phyloP scores from a whole-genome alignment of 64 coral and sea anemone genomes.

The Montipora cactus region DNA sequence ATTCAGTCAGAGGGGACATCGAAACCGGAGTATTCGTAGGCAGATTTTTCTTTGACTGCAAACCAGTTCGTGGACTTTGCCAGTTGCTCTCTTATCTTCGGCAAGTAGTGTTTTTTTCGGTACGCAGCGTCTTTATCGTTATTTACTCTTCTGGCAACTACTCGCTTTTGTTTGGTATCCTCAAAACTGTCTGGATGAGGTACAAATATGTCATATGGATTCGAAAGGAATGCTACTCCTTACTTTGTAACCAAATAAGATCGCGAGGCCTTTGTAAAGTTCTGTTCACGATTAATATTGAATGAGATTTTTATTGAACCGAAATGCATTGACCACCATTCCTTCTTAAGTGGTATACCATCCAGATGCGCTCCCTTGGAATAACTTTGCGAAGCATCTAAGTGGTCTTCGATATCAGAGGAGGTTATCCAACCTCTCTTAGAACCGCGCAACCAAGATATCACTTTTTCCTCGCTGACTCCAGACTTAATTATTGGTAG shows the following conservation, averaged over 20 bases:
- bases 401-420: constrained; percentile 1
- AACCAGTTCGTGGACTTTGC: neutral
- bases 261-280: neutral
- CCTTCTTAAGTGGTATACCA: neutral
- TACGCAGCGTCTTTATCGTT: neutral
- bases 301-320: constrained; percentile 25
- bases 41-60: neutral
- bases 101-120: neutral
- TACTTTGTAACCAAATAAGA: neutral
- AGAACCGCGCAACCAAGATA: constrained; percentile 50
- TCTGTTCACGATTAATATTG: neutral
- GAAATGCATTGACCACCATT: constrained; percentile 46
- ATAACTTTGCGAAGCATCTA: constrained; percentile 28
- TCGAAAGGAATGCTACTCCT: neutral
- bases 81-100: neutral
- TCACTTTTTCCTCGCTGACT: constrained; percentile 54
- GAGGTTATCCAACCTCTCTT: constrained; percentile 42
- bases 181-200: neutral
- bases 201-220: neutral
- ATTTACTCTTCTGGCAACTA: neutral
- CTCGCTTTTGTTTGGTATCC: neutral
- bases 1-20: neutral
- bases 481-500: constrained; percentile 17
- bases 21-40: constrained; percentile 1
- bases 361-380: neutral